phyloP scores from a whole-genome alignment of 2,113 vertebrate species.

The Henicopernis longicauda region DNA sequence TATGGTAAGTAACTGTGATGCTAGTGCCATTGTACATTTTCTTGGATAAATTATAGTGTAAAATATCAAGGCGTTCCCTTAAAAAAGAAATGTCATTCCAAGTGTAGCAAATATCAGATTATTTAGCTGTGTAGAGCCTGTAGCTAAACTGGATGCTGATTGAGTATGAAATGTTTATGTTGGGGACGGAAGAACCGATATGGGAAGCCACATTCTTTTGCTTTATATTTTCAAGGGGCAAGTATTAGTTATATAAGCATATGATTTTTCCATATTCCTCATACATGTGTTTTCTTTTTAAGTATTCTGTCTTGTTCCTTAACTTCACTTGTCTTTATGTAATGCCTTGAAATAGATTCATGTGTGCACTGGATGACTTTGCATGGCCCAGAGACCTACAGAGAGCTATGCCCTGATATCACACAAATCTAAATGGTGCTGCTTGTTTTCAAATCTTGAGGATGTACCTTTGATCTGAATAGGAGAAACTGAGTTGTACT shows the following conservation, averaged over 20 bases:
- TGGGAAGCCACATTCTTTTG: slow-evolving; percentile 11
- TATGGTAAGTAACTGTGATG: background rate
- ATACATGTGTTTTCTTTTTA: slow-evolving; percentile 14
- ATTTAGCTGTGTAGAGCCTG: slow-evolving; percentile 18
- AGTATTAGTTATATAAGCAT: background rate
- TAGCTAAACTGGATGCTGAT: slow-evolving; percentile 43
- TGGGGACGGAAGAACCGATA: background rate
- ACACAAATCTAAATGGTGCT: background rate
- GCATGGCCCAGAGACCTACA: background rate
- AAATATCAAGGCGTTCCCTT: slow-evolving; percentile 15
- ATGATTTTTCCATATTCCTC: background rate
- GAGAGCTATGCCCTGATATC: background rate
- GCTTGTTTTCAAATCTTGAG: background rate
- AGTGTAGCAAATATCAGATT: background rate
- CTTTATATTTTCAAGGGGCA: slow-evolving; percentile 12
- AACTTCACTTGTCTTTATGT: background rate
- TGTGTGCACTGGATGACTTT: background rate
- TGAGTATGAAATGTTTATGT: slow-evolving; percentile 58
- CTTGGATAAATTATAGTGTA: background rate
- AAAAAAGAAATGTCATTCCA: slow-evolving; percentile 37
- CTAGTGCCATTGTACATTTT: background rate
- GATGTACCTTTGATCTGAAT: background rate
- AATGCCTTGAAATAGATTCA: background rate
- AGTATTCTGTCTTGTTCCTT: background rate
- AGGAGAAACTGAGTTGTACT: background rate